Evolutionary conservation across 2,888 invertebrate species (phyloP), one percentile per base, ranked within the genome.

Genomic region (Cryptocheilus praepositus): DNA sequence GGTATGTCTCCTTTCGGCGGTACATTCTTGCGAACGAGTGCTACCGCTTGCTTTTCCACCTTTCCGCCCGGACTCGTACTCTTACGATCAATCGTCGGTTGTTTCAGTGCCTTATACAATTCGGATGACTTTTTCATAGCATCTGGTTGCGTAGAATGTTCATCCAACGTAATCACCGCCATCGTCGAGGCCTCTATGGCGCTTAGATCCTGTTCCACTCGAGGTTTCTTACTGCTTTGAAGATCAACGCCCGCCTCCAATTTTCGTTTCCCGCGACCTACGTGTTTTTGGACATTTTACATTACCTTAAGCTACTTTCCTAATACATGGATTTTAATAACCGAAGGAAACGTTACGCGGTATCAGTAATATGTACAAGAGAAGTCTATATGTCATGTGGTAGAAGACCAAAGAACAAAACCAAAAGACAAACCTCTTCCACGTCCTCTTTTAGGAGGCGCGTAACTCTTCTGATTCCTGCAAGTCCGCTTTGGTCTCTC

Each of bases 401-500:
- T 25, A 36, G 28, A 28, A 28, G 36, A 11, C 36, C 2, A 36
- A 36, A 36, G 25, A n/a, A 25, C 25, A 25, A 25, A n/a, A n/a
- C n/a, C 25, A 5, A 25, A 25, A 25, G 25, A 77, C 78, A 16
- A 67, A 86, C 88, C 88, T 77, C 88, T 80, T 61, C 88, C 87
- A 72, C 88, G 80, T 11, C 89, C 88, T 64, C 89, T 80, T 74
- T 85, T 88, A 7, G 88, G 88, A 8, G 89, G 89, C 1, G 89
- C 89, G 46, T 89, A 89, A 67, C 89, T 89, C 36, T 88, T 88
- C 21, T 88, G 88, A 58, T 77, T 88, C 18, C 88, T 81, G 55
- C 89, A 89, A 5, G 87, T 89, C 71, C 89, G 82, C 22, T 86
- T 85, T 0, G 89, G 89, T 65, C 89, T 81, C 44, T 88, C 88